Evolutionary conservation across 2,113 vertebrate genomes (phyloP).

Genomic region (Entomyzon cyanotis): DNA sequence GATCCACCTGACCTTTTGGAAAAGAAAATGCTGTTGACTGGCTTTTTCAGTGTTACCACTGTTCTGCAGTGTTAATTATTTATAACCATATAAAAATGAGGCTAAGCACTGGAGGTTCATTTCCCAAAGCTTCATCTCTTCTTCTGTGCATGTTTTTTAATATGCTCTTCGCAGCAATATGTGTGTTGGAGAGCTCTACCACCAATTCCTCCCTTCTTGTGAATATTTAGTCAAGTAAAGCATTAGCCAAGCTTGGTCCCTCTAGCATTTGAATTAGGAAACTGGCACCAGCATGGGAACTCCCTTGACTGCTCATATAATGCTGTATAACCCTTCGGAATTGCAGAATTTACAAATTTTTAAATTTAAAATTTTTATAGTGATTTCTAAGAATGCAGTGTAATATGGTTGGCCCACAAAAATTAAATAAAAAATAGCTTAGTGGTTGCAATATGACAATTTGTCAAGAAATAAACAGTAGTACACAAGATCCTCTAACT

Average conservation of each 20-base stretch:
- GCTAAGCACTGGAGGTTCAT: not conserved
- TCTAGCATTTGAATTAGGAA: not conserved
- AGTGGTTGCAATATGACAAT: slow-evolving; percentile 33
- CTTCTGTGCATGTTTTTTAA: not conserved
- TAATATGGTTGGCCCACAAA: not conserved
- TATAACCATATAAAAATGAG: not conserved
- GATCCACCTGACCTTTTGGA: not conserved
- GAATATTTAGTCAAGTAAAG: not conserved
- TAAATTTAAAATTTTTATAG: not conserved
- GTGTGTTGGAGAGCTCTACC: not conserved
- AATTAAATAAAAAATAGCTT: not conserved
- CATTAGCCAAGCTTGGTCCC: not conserved
- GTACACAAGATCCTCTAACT: not conserved
- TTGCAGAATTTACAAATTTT: not conserved
- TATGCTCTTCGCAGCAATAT: not conserved
- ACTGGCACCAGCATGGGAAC: not conserved
- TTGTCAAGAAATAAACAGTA: slow-evolving; percentile 50
- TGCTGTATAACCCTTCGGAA: not conserved
- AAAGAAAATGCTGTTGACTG: not conserved
- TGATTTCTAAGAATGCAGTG: not conserved
- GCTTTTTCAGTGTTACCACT: not conserved
- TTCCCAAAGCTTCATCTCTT: not conserved
- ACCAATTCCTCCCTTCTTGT: not conserved
- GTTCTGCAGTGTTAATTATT: slow-evolving; percentile 13
- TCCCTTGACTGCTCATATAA: not conserved